Evolutionary conservation across 2,888 invertebrate genomes (phyloP), one percentile per base, ranked within the genome.

Genomic region (Conus canariensis): DNA sequence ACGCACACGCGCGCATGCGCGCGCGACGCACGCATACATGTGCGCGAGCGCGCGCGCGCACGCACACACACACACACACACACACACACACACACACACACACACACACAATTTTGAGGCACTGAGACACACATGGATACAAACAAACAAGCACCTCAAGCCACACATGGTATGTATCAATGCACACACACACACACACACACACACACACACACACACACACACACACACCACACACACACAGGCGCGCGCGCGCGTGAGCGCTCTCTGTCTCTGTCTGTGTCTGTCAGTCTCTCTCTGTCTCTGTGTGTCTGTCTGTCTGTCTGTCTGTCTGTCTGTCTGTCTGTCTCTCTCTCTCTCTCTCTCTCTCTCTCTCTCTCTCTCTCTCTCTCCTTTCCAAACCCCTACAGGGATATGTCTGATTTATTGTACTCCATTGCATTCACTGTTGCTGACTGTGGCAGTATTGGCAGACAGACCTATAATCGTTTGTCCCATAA

Each of bases 221-320:
- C 67, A 67, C 60, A 45, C 45, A 45, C 30, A 30, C 30, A 30
- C 64, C 64, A 64, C 64, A 64, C 64, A 64, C 64, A 64, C 64
- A 64, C 1, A 45, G 45, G 45, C 45, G 45, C 4, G 45, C 45
- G 45, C 45, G 25, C 80, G 16, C 80, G 12, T 30, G 10, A 8
- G 30, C 80, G 1, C 56, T 80, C 7, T 64, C 60, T 64, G 80
- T 82, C 80, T 83, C 85, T 89, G 82, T 82, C 64, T 77, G 86
- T 70, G 2, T 70, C 70, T 70, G 6, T 19, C 70, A 2, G 30
- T 19, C 70, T 19, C 70, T 19, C 70, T 19, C 60, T 14, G 6
- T 14, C 60, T 14, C 60, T 14, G n/a, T 16, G n/a, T 86, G 64
- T 86, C 45, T 45, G 4, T 67, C 64, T n/a, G n/a, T 87, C 64